A percentile compares a stretch with the other conserved stretches of the same genome.
Conservation (phyloP, 2,113 vertebrate genomes). For the Cavia aperea region DNA sequence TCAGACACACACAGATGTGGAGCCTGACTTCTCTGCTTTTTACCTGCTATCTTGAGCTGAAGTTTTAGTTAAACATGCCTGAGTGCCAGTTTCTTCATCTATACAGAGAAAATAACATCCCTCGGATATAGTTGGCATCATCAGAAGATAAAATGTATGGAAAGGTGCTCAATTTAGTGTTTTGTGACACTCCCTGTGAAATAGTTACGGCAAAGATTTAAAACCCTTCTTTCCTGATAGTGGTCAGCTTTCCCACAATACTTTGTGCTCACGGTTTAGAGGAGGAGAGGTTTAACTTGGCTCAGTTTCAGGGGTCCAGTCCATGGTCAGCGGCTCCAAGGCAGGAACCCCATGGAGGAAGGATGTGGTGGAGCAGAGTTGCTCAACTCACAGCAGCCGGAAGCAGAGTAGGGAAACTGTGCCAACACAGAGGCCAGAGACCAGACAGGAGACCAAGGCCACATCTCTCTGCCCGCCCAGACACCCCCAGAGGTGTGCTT, state of each 20-base stretch:
- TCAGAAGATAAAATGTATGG: neutral
- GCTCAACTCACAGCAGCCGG: neutral
- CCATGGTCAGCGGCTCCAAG: neutral
- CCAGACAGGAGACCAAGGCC: neutral
- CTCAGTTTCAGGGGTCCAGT: neutral
- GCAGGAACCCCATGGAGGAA: neutral
- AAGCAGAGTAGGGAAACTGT: neutral
- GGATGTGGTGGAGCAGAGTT: neutral
- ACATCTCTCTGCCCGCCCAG: neutral
- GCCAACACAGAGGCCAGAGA: neutral
- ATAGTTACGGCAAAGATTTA: fast-evolving
- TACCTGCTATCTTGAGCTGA: neutral
- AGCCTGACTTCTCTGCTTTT: neutral
- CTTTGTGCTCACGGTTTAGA: too few species aligned
- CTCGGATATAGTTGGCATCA: neutral
- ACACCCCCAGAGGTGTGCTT: too few species aligned
- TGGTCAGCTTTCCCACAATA: neutral
- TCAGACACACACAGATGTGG: neutral
- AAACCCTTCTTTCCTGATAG: neutral
- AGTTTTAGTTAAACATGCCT: neutral
- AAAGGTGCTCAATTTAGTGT: neutral
- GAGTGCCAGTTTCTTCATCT: neutral
- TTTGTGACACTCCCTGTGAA: neutral
- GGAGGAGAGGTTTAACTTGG: neutral
- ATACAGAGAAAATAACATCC: neutral